phyloP scores from a whole-genome alignment of 2,888 invertebrate genomes.

The Hedya salicella region DNA sequence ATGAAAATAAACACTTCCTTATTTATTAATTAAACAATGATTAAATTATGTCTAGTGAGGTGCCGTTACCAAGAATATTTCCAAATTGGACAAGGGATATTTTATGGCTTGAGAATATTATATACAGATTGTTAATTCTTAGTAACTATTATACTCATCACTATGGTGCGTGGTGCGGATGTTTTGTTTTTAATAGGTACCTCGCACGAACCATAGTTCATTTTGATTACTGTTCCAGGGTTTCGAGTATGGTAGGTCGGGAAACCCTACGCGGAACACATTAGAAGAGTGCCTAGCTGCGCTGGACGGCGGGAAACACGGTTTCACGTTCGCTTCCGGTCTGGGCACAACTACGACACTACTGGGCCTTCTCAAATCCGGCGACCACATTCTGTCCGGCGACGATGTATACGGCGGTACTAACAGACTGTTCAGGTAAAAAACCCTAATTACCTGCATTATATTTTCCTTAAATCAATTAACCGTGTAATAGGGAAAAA shows the following conservation, averaged over 20 bases:
- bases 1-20: neutral
- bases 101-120: too few species aligned
- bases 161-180: too few species aligned
- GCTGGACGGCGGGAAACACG: constrained; percentile 95
- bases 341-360: constrained; percentile 93
- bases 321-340: constrained; percentile 94
- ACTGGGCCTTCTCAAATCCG: constrained; percentile 89
- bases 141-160: too few species aligned
- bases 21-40: neutral
- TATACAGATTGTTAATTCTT: too few species aligned
- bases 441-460: constrained; percentile 13
- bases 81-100: too few species aligned
- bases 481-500: neutral
- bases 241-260: constrained; percentile 96
- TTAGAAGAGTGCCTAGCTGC: constrained; percentile 96
- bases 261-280: constrained; percentile 96
- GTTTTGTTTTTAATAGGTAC: neutral
- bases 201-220: constrained; percentile 2
- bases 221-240: constrained; percentile 83
- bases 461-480: neutral
- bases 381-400: constrained; percentile 95
- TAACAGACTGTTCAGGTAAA: constrained; percentile 87
- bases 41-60: neutral
- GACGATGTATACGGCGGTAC: constrained; percentile 99
- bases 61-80: neutral